A percentile compares a stretch with the other conserved stretches of the same genome.
These are phyloP conservation scores for Eubasilissa regina DNA, from an alignment of 1,140 invertebrate genomes.

Conservation along the genomic window DNA sequence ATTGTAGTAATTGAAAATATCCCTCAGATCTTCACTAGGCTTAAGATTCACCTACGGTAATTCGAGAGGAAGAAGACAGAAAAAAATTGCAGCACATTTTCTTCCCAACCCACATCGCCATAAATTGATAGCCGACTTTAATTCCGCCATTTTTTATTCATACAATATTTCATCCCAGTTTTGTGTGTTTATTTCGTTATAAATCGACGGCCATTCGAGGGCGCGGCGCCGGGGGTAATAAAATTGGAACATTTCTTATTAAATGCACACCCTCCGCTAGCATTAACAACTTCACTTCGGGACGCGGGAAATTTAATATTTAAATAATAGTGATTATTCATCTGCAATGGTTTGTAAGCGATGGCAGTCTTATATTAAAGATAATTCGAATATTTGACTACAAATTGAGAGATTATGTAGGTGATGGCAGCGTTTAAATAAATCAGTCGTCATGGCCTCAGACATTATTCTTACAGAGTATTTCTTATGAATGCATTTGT, in stretches of 20 bases:
- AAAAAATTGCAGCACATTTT: slow-evolving; percentile 8
- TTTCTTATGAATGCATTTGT: too few species aligned
- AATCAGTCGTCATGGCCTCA: too few species aligned
- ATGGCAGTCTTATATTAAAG: not conserved
- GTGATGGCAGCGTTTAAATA: not conserved
- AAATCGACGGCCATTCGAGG: slow-evolving; percentile 42
- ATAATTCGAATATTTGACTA: slow-evolving; percentile 8
- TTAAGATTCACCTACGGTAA: not conserved
- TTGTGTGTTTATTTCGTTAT: slow-evolving; percentile 50
- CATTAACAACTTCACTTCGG: not conserved
- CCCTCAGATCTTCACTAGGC: not conserved
- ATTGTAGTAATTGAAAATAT: too few species aligned
- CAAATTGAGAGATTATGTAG: not conserved
- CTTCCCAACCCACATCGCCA: not conserved
- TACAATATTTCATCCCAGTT: slow-evolving; percentile 47
- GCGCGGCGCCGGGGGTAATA: slow-evolving; percentile 23
- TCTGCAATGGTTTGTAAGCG: slow-evolving; percentile 12
- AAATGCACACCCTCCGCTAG: not conserved
- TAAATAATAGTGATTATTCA: slow-evolving; percentile 20
- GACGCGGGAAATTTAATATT: not conserved
- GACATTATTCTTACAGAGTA: too few species aligned
- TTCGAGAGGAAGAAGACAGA: not conserved
- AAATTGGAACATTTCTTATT: slow-evolving; percentile 11
- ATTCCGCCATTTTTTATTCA: slow-evolving; percentile 53
- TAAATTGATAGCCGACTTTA: slow-evolving; percentile 56